Evolutionary conservation across 2,113 vertebrate genomes (phyloP).

Genomic region (Brienomyrus brachyistius): DNA sequence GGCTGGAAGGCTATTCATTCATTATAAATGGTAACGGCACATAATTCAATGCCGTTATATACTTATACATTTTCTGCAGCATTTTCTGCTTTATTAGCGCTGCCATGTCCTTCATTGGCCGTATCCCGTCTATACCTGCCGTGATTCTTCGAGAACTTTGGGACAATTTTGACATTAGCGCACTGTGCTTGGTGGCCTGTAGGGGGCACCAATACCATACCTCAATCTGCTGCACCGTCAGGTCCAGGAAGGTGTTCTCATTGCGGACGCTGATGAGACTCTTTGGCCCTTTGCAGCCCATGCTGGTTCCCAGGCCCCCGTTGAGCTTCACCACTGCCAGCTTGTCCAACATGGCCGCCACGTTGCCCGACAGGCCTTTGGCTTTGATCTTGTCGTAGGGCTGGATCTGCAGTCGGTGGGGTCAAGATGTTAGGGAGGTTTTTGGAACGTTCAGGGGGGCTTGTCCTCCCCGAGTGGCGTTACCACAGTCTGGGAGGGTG

Average conservation of each 20-base stretch:
- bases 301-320: constrained; percentile 91
- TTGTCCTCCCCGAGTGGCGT: not conserved
- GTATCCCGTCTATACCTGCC: not conserved
- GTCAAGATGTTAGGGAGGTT: not conserved
- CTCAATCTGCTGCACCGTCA: constrained; percentile 96
- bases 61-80: not conserved
- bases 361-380: constrained; percentile 69
- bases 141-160: not conserved
- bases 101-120: not conserved
- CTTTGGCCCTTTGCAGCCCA: constrained; percentile 96
- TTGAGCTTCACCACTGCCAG: constrained; percentile 93
- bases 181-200: not conserved
- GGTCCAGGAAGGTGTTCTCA: constrained; percentile 95
- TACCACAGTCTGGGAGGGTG: not conserved
- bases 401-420: constrained; percentile 66
- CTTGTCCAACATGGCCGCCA: constrained; percentile 78
- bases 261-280: constrained; percentile 92
- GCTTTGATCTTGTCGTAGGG: constrained; percentile 84
- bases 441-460: not conserved
- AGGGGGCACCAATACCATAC: constrained; percentile 46
- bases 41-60: not conserved
- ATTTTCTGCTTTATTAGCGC: not conserved
- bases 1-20: not conserved
- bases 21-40: not conserved
- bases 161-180: not conserved